phyloP scores from a whole-genome alignment of 2,888 invertebrate species.

The Yponomeuta cagnagella region DNA sequence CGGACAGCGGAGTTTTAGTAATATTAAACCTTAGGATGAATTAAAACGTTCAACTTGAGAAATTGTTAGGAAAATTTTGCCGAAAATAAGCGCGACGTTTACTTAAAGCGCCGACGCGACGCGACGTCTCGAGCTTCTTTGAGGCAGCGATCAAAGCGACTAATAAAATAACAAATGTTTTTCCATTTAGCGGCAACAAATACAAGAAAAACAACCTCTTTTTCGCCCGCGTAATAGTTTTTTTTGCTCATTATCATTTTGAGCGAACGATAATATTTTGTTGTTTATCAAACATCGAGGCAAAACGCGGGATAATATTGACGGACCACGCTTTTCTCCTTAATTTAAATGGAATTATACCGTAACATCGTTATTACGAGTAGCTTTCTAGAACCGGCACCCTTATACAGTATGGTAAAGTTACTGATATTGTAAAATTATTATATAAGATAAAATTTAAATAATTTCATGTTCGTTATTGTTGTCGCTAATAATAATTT shows the following conservation, averaged over 20 bases:
- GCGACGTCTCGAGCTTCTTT: not conserved
- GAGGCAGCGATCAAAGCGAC: not conserved
- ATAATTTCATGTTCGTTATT: too few species aligned
- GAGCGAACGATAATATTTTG: constrained; percentile 6
- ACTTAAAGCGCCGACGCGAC: not conserved
- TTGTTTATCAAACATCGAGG: constrained; percentile 7
- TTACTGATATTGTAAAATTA: too few species aligned
- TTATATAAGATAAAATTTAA: too few species aligned
- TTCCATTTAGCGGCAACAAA: not conserved
- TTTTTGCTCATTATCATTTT: constrained; percentile 6
- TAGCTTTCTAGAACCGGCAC: not conserved
- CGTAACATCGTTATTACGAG: not conserved
- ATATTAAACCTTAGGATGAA: too few species aligned
- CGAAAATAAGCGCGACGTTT: not conserved
- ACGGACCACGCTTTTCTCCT: not conserved
- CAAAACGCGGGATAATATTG: not conserved
- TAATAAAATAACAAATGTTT: not conserved
- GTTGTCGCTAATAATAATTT: too few species aligned
- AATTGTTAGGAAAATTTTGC: not conserved
- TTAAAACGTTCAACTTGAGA: too few species aligned
- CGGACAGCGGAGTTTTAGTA: too few species aligned
- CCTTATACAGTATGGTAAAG: too few species aligned
- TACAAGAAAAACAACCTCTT: constrained; percentile 1
- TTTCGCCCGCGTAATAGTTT: not conserved
- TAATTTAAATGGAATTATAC: not conserved